Evolutionary conservation across 2,113 vertebrate species (phyloP).

Genomic region (Oryzias woworae): DNA sequence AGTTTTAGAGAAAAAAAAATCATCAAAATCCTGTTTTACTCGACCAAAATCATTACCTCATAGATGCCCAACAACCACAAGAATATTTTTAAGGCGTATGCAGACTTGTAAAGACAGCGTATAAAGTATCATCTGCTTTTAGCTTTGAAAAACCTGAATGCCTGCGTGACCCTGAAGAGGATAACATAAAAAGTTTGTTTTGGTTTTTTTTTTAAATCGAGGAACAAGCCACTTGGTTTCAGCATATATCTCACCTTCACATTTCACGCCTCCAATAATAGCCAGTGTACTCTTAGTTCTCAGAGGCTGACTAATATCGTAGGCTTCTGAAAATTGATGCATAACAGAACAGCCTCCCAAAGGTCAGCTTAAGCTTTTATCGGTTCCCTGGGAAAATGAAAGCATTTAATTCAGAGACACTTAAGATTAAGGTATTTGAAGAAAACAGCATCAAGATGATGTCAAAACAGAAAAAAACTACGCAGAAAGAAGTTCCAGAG

Average conservation of each 20-base stretch:
- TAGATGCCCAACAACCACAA: no score
- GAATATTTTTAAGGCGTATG: no score
- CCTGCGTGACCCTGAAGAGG: no score
- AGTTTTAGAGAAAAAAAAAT: background rate
- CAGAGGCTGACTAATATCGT: slow-evolving; percentile 10
- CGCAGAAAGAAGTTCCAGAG: no score
- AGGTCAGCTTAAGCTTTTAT: slow-evolving; percentile 45
- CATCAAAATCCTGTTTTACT: background rate
- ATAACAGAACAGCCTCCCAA: slow-evolving; percentile 37
- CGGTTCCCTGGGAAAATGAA: slow-evolving; percentile 10
- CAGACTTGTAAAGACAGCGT: no score
- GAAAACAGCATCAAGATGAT: slow-evolving; percentile 11
- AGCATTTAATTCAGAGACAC: slow-evolving; percentile 25
- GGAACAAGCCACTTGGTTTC: no score
- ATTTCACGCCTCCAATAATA: background rate
- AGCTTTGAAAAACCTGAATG: no score
- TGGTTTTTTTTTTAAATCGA: no score
- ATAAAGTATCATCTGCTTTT: no score
- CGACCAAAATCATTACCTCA: background rate
- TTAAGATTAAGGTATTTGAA: slow-evolving; percentile 34
- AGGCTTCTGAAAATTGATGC: slow-evolving; percentile 41
- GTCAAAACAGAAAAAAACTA: slow-evolving; percentile 22
- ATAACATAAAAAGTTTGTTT: no score
- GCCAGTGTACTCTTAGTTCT: slow-evolving; percentile 22
- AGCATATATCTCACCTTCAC: no score